phyloP scores from a whole-genome alignment of 1,140 invertebrate species.

The Zaprionus inermis region DNA sequence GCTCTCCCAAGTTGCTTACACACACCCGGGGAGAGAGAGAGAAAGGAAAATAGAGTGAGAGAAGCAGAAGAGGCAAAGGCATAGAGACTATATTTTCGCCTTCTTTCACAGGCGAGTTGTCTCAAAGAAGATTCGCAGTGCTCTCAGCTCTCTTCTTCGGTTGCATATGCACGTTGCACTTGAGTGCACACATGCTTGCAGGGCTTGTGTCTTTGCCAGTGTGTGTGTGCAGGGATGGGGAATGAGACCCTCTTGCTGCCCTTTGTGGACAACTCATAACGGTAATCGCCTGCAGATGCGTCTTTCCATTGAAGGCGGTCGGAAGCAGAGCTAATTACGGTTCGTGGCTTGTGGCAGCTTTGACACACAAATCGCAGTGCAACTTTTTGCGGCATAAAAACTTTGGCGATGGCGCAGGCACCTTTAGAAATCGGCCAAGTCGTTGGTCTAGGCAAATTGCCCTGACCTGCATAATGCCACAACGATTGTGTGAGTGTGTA shows the following conservation, averaged over 20 bases:
- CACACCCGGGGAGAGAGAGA: not conserved
- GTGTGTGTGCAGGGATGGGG: not conserved
- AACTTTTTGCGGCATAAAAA: constrained; percentile 14
- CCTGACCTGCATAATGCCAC: constrained; percentile 27
- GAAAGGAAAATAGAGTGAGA: not conserved
- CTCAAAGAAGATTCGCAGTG: constrained; percentile 14
- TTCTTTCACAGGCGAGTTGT: constrained; percentile 11
- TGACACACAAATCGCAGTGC: constrained; percentile 24
- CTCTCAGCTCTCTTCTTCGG: not conserved
- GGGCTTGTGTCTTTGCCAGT: constrained; percentile 23
- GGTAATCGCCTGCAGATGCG: constrained; percentile 27
- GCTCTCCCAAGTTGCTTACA: constrained; percentile 11
- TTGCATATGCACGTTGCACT: constrained; percentile 32
- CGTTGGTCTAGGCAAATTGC: constrained; percentile 19
- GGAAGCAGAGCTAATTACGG: constrained; percentile 32
- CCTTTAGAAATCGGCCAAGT: not conserved
- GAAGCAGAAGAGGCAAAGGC: not conserved
- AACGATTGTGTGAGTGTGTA: not conserved
- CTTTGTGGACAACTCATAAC: not conserved
- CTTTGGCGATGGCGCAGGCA: constrained; percentile 10
- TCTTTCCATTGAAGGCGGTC: not conserved
- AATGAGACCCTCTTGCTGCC: not conserved
- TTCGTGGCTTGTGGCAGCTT: constrained; percentile 8
- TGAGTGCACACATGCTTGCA: constrained; percentile 34
- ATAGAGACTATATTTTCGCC: not conserved